A percentile compares a stretch with the other conserved stretches of the same genome.
These are phyloP conservation scores for Lathamus discolor DNA, from an alignment of 2,113 vertebrate species.

Conservation along the genomic window DNA sequence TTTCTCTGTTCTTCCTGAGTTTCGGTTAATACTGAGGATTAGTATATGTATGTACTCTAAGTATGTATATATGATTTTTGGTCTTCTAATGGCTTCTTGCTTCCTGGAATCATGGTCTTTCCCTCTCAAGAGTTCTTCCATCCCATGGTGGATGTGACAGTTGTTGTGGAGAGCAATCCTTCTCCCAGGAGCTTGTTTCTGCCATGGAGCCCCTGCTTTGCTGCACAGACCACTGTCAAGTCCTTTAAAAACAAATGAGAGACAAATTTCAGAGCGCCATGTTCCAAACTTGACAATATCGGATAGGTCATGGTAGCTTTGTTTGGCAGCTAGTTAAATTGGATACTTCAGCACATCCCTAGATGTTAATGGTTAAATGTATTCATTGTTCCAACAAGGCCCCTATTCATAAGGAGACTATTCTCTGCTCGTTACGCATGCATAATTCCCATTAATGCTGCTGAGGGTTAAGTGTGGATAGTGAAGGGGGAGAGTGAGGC, in stretches of 20 bases:
- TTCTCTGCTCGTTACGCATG: conserved; percentile 62
- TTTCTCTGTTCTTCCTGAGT: neutral
- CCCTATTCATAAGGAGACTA: conserved; percentile 52
- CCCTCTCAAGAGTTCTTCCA: neutral
- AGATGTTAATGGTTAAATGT: conserved; percentile 59
- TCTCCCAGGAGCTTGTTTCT: rapidly evolving
- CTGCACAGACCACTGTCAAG: neutral
- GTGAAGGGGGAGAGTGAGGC: neutral
- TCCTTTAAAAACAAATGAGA: conserved; percentile 19
- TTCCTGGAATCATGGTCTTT: neutral
- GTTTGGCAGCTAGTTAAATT: conserved; percentile 51
- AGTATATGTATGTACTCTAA: neutral
- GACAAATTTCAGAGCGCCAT: conserved; percentile 8
- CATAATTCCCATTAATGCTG: conserved; percentile 67
- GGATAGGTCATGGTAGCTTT: conserved; percentile 39
- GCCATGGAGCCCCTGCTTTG: neutral
- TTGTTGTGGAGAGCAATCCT: neutral
- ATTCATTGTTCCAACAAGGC: conserved; percentile 67
- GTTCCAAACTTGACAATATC: neutral
- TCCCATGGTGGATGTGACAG: neutral
- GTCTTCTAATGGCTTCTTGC: neutral
- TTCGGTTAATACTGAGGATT: neutral
- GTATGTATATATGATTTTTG: neutral
- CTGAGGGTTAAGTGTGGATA: conserved; percentile 24
- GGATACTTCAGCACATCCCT: conserved; percentile 52